phyloP scores from a whole-genome alignment of 2,113 vertebrate genomes.

The Conger conger region DNA sequence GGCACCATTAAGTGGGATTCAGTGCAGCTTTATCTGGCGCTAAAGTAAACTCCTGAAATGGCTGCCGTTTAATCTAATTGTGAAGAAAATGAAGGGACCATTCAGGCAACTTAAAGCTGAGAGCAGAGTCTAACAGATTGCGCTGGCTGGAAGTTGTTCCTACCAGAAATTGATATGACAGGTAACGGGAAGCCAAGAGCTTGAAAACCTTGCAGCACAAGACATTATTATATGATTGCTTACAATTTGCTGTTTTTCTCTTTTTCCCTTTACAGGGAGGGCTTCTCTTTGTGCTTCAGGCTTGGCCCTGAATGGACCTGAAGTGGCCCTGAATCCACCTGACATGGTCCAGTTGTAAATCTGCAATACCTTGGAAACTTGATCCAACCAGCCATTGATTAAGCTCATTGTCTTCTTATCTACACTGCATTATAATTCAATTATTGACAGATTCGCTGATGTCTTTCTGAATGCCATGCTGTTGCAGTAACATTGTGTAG shows the following conservation, averaged over 20 bases:
- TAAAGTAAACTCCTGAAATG: conserved; percentile 40
- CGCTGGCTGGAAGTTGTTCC: conserved; percentile 31
- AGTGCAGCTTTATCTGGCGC: conserved; percentile 29
- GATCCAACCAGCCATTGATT: no score
- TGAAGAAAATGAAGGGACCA: conserved; percentile 57
- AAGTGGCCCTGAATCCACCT: no score
- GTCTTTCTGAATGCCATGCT: no score
- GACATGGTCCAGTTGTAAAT: no score
- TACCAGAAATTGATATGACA: conserved; percentile 43
- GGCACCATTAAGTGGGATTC: conserved; percentile 34
- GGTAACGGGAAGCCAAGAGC: conserved; percentile 38
- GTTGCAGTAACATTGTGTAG: no score
- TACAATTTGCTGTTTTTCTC: neutral
- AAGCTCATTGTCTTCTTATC: no score
- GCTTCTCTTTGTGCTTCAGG: neutral
- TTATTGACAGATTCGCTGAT: no score
- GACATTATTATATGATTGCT: neutral
- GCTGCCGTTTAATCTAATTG: conserved; percentile 65
- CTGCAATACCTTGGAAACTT: no score
- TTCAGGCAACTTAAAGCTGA: conserved; percentile 48
- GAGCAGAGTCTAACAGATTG: conserved; percentile 24
- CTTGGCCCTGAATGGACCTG: neutral
- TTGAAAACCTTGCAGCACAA: neutral
- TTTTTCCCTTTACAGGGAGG: neutral
- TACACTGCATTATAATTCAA: no score